Percentiles rank a stretch among this genome's conserved stretches.
Conservation (phyloP, 2,113 vertebrate genomes). For the Stomatorhinus ivindoensis region DNA sequence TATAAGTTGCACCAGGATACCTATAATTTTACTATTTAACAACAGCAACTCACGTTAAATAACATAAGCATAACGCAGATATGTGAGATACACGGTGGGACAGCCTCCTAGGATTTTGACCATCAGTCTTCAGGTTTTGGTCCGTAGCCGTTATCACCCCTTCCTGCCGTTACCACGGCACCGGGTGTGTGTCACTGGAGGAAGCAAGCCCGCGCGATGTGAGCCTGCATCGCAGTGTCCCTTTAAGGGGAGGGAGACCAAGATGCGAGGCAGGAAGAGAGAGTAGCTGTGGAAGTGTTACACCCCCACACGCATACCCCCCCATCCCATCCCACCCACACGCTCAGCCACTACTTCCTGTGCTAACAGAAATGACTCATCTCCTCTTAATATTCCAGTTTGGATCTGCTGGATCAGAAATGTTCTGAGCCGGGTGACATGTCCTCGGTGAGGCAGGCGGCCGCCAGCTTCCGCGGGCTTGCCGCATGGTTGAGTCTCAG, state of each 20-base stretch:
- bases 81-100: neutral
- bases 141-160: neutral
- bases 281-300: neutral
- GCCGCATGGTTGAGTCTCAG: neutral
- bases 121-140: neutral
- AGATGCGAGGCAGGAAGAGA: neutral
- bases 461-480: neutral
- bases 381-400: constrained; percentile 26
- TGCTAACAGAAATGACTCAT: constrained; percentile 27
- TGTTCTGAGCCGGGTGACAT: constrained; percentile 8
- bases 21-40: neutral
- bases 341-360: constrained; percentile 14
- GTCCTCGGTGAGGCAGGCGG: neutral
- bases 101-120: neutral
- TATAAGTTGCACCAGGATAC: neutral
- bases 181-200: neutral
- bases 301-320: constrained; percentile 11
- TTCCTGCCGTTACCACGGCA: neutral
- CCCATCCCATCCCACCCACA: neutral
- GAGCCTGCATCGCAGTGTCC: neutral
- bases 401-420: constrained; percentile 22
- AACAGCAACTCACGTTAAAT: neutral
- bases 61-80: neutral
- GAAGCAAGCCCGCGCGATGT: neutral
- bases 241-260: neutral